Evolutionary conservation across 2,888 invertebrate species (phyloP), one percentile per base, ranked within the genome.

Genomic region (Hypercompe scribonia): DNA sequence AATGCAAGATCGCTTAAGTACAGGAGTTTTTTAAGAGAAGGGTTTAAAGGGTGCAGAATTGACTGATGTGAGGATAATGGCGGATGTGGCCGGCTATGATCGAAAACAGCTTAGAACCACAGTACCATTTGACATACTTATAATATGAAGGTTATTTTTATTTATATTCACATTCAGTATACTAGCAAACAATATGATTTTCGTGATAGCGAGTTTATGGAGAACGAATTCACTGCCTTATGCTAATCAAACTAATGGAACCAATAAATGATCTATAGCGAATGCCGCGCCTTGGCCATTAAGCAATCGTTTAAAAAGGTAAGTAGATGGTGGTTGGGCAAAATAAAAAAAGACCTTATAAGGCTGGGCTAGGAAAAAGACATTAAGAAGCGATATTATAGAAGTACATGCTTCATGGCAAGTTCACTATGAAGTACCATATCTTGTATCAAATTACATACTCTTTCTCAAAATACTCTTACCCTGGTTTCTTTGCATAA

Each of bases 401-500:
- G 39, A 11, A 39, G 13, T 39, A 13, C 11, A 39, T 39, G 39
- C 39, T 39, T 39, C 39, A 39, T 11, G 39, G 39, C 39, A 39
- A 39, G 13, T 13, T 39, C 39, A 42, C 42, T 42, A 3, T 42
- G 18, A 42, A 46, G 46, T 46, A 46, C 21, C 46, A 24, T 46
- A 42, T 13, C 13, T 42, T 42, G 1, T n/a, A n/a, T 28, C 3
- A 5, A 3, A 58, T n/a, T n/a, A 18, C 31, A 31, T 2, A 2
- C 1, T 18, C 31, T 61, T 61, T 31, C 61, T 2, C 61, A 61
- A 61, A 15, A 18, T n/a, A 65, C 1, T 58, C 84, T 85, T 86
- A 96, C 82, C 99, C 99, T n/a, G 99, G 98, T 83, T 97, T 97
- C 34, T 96, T 96, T 5, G 96, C 95, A 92, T 99, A 99, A 0